Base-by-base conservation (phyloP, 2,113 vertebrate genomes). In the Chrysochloris asiatica region DNA sequence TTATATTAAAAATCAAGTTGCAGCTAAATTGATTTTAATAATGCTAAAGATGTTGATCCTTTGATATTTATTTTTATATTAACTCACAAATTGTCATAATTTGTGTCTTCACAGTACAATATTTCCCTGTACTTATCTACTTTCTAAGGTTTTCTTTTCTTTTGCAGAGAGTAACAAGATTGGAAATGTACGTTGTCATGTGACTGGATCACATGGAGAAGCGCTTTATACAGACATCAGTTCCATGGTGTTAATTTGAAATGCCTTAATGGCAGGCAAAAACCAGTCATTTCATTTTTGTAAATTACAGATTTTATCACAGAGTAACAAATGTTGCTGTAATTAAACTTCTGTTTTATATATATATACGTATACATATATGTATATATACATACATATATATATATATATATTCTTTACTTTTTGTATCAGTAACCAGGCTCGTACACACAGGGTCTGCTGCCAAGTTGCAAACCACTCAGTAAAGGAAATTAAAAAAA, bases 231-330 rank as follows among this genome's bases (percentile, higher is more conserved):
- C 98, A 99, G 98, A 99, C 99, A 99, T 99, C 99, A 98, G 98
- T 99, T 99, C 98, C 99, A 98, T 99, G 99, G 99, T 99, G 99
- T 99, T 99, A 98, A 98, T 98, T 98, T 98, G 98, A 98, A 98
- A 99, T 98, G 98, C 99, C 99, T 99, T 99, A 98, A 98, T 99
- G 98, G 98, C 98, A 99, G 98, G 99, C 98, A 98, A 98, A 98
- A 98, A 98, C 98, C 96, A 98, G 97, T 98, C 97, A 98, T 98
- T 98, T 99, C 98, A 98, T 99, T 99, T 99, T 98, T 98, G 98
- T 98, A 98, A 98, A 98, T 98, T 98, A 96, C 98, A 97, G 98
- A 98, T 99, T 99, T 99, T 98, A 98, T 98, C 98, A 98, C 97
- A 98, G 98, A 98, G 98, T 98, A 98, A 98, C 98, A 97, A 98